A percentile compares a stretch with the other conserved stretches of the same genome.
Conservation (phyloP, 2,888 invertebrate genomes). For the Hyposoter dolosus region DNA sequence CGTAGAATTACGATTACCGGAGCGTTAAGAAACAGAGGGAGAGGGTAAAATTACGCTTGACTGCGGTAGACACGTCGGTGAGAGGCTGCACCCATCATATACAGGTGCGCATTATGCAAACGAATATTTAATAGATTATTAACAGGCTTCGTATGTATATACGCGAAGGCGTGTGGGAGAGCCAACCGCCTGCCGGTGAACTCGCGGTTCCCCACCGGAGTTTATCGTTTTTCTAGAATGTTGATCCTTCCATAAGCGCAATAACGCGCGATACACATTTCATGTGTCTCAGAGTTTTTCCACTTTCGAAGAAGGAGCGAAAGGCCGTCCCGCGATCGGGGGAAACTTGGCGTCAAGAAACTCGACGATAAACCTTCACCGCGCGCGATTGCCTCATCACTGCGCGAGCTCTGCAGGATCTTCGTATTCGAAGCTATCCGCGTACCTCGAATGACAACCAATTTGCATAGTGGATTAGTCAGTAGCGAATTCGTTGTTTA, state of each 20-base stretch:
- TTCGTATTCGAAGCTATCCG: not conserved
- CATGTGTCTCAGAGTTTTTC: not conserved
- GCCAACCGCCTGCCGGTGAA: not conserved
- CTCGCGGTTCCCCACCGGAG: not conserved
- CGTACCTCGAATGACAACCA: not conserved
- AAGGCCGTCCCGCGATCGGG: constrained; percentile 41
- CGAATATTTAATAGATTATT: constrained; percentile 39
- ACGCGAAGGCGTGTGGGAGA: constrained; percentile 28
- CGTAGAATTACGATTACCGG: constrained; percentile 29
- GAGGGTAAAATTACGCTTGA: constrained; percentile 26
- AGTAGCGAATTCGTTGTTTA: not conserved
- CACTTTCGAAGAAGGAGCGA: constrained; percentile 68
- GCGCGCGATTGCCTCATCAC: not conserved
- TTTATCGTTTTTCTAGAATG: constrained; percentile 1
- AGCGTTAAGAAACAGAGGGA: constrained; percentile 2
- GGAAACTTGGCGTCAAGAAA: not conserved
- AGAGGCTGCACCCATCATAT: constrained; percentile 41
- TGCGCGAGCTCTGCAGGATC: not conserved
- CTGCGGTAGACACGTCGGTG: constrained; percentile 22
- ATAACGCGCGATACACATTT: not conserved
- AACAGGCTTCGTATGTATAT: not conserved
- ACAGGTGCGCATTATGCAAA: constrained; percentile 50
- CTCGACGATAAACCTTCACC: not conserved
- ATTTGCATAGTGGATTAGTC: not conserved
- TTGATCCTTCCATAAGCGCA: constrained; percentile 5